Conservation (phyloP, 2,113 vertebrate genomes). For the Podarcis cretensis region DNA sequence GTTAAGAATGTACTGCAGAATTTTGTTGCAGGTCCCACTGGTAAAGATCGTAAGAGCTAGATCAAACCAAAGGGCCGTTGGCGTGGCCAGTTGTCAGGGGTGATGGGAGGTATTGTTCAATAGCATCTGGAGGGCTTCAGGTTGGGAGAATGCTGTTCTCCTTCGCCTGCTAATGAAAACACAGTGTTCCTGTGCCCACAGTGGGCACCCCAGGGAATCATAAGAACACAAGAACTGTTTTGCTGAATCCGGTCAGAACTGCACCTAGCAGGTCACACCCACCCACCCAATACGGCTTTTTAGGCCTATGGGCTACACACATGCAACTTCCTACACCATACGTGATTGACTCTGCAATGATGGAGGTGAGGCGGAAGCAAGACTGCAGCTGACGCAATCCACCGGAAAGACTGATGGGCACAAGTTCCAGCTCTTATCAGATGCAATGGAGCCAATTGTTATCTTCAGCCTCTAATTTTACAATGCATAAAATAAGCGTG, state of each 20-base stretch:
- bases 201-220: neutral
- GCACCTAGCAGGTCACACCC: neutral
- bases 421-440: neutral
- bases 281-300: neutral
- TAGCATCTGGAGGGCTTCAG: no score
- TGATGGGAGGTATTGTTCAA: no score
- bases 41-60: neutral
- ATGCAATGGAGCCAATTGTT: neutral
- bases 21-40: neutral
- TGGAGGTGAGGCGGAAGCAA: neutral
- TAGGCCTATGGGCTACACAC: neutral
- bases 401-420: neutral
- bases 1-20: neutral
- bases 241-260: neutral
- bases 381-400: neutral
- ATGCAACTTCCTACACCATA: neutral
- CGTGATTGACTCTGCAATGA: neutral
- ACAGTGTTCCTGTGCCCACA: no score
- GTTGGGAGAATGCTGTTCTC: no score
- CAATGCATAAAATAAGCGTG: no score
- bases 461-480: neutral
- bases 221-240: neutral
- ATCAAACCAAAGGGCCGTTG: no score
- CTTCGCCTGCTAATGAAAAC: no score
- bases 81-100: no score